phyloP scores from a whole-genome alignment of 2,888 invertebrate species.

The Platycnemis pennipes region DNA sequence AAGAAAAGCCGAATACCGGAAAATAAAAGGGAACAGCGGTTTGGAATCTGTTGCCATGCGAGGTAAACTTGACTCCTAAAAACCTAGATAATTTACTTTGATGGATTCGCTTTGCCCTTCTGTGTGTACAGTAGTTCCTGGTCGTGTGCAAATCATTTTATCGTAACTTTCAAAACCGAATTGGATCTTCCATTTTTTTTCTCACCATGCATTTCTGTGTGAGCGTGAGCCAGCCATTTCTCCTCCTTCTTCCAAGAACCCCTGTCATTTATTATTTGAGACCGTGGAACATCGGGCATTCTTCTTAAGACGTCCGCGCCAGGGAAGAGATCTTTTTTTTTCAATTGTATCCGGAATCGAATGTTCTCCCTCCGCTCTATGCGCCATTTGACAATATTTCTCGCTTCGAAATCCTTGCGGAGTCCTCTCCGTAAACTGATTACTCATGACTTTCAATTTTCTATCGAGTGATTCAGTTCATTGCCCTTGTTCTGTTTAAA shows the following conservation, averaged over 20 bases:
- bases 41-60: neutral
- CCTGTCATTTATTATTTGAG: constrained; percentile 34
- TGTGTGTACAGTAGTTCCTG: neutral
- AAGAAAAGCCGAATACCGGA: neutral
- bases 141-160: neutral
- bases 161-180: constrained; percentile 3
- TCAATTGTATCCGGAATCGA: neutral
- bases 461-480: neutral
- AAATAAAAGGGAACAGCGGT: neutral
- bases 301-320: constrained; percentile 24
- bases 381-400: neutral
- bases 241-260: neutral
- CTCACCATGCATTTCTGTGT: neutral
- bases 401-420: neutral
- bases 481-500: too few species aligned
- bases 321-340: neutral
- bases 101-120: neutral
- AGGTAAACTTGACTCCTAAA: neutral
- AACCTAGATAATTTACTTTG: neutral
- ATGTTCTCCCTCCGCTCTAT: neutral
- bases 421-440: neutral
- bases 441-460: neutral
- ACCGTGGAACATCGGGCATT: neutral
- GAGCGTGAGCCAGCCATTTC: neutral
- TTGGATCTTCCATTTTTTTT: neutral